A percentile compares a stretch with the other conserved stretches of the same genome.
Evolutionary conservation across 2,113 vertebrate genomes (phyloP).

Genomic region (Ptilorrhoa leucosticta): DNA sequence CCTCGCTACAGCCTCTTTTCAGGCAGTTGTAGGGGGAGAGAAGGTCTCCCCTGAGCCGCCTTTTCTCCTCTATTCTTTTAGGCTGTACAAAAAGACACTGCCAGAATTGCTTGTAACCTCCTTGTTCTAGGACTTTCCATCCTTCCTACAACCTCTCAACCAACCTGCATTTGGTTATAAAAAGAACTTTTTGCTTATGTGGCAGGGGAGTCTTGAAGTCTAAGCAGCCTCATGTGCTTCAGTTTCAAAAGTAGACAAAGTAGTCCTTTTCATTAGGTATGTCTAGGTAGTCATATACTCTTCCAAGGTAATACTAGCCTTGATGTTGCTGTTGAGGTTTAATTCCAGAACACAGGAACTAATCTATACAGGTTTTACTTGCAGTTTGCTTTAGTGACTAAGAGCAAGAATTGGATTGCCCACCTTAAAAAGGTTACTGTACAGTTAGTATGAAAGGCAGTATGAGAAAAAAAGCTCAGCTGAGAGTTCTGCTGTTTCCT

Average conservation of each 20-base stretch:
- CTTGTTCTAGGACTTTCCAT: background rate
- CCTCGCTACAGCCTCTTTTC: background rate
- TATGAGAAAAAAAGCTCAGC: background rate
- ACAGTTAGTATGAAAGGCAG: background rate
- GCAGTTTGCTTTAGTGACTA: background rate
- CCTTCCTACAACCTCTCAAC: background rate
- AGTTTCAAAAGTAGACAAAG: background rate
- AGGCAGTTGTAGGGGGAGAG: too few species aligned
- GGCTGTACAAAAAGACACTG: background rate
- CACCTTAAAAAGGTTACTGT: background rate
- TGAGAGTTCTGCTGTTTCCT: background rate
- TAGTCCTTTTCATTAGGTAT: background rate
- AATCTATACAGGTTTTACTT: background rate
- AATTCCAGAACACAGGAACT: background rate
- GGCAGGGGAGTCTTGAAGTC: background rate
- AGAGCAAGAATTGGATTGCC: background rate
- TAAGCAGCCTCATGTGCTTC: background rate
- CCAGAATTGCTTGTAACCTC: background rate
- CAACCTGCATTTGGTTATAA: background rate
- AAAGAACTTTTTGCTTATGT: background rate
- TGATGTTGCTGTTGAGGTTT: background rate
- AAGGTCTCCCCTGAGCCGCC: background rate
- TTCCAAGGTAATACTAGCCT: background rate
- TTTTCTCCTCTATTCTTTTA: background rate
- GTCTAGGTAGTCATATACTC: background rate